Evolutionary conservation across 1,140 invertebrate species (phyloP), one percentile per base, ranked within the genome.

Genomic region (Fopius arisanus): DNA sequence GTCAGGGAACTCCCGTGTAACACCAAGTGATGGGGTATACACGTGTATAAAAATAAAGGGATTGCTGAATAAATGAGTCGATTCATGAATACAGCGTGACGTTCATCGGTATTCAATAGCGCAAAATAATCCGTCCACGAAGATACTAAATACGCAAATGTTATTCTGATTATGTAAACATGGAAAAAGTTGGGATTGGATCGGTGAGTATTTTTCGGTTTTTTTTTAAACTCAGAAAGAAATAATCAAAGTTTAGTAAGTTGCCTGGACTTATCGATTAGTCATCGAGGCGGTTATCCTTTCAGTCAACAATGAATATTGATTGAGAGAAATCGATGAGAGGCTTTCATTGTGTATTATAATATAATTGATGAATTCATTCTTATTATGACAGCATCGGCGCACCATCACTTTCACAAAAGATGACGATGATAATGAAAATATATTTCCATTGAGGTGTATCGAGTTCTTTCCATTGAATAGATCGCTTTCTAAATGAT

Each of bases 141-240:
- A 12, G 26, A 59, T 59, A 59, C 26, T 59, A 59, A 59, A 10
- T 59, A 59, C 65, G 65, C 63, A 62, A 73, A 29, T 59, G 41
- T 41, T 67, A 63, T 33, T 29, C 68, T 70, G 19, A 77, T 77
- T 77, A 73, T 65, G 70, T 73, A 77, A 77, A 77, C 74, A 77
- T 77, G 70, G 71, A 73, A 77, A 77, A 77, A 77, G 76, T 77
- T 77, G 59, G 31, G 54, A 71, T 59, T 40, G 33, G 21, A 62
- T 70, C 68, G 62, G 40, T 40, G 69, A 65, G 23, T 19, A 31
- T 31, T 16, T 65, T 65, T 65, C 16, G n/a, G 14, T n/a, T 31
- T 6, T 12, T 16, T 10, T 33, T 33, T 3, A 29, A 65, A 48
- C 7, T 37, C 33, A 37, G 9, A 7, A 12, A 12, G 9, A 37